Evolutionary conservation across 2,113 vertebrate species (phyloP), one percentile per base, ranked within the genome.

Genomic region (Salminus brasiliensis): DNA sequence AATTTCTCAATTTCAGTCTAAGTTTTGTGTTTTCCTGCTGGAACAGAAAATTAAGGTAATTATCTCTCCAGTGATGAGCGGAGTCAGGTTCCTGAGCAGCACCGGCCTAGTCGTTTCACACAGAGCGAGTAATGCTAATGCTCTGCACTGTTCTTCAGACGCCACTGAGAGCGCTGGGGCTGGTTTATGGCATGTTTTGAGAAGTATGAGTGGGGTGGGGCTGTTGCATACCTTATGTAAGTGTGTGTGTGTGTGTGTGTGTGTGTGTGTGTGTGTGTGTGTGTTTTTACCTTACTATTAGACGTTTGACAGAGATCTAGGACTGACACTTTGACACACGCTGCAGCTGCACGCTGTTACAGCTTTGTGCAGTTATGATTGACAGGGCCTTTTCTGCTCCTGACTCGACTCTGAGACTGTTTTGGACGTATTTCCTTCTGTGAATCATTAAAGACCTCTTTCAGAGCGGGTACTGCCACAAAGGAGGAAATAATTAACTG

Each of bases 191-290:
- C 45, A 16, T 53, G 49, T 45, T 68, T 21, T 43, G n/a, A 39
- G 47, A 32, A 27, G 15, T 76, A 9, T 43, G 21, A 25, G 4
- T 30, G 15, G 39, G 76, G 65, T 23, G 66, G 27, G 36, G 36
- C 52, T 45, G 16, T 59, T 77, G 36, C 53, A 12, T 60, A 70
- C 69, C 52, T 70, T 59, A 8, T 66, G 27, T 21, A 39, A 76
- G 21, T 29, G n/a, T 34, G 12, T 36, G 49, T 34, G 60, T 47
- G 34, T 16, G 2, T 10, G 3, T 8, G n/a, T n/a, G n/a, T n/a
- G n/a, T n/a, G n/a, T n/a, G n/a, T n/a, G n/a, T n/a, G n/a, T n/a
- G n/a, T n/a, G n/a, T n/a, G n/a, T n/a, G n/a, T n/a, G n/a, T 15
- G 23, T 32, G 16, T 47, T 32, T 49, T 7, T 2, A 16, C 27